Base-by-base conservation (phyloP, 2,888 invertebrate genomes). In the Melinaea menophilus region DNA sequence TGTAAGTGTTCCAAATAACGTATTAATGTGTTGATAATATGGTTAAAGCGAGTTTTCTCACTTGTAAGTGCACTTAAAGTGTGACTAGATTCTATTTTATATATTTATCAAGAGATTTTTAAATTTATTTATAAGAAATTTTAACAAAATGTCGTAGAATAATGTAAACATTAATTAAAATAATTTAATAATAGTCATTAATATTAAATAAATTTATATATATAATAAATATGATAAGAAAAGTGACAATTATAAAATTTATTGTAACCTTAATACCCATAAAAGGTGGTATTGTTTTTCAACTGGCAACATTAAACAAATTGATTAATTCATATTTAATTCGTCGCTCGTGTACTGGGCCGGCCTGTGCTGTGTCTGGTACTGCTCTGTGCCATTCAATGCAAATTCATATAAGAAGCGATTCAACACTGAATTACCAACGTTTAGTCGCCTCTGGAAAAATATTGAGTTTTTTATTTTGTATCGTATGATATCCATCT, bases 361-460 rank as follows among this genome's bases (percentile, higher is more conserved):
- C 73, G 73, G 71, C 72, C 76, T 80, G 81, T 78, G 78, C 72
- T 72, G 70, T 75, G 72, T 75, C 75, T 74, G 73, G 78, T 78
- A 79, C 80, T 81, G 84, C 86, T 84, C 85, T 83, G 81, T 79
- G 76, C 90, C 88, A 90, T 90, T 90, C 84, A 90, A 90, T 90
- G 90, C 90, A 90, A 90, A 90, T 90, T 75, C 80, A 83, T 82
- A 83, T 83, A 85, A 88, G 88, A 88, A 88, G 84, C 85, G 82
- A 82, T 83, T 78, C 81, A 79, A 80, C 81, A 78, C 81, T 79
- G 86, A 88, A 90, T 90, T 90, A 90, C 85, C 84, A 82, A 84
- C 90, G 85, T 90, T 90, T 90, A 90, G 90, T 87, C 89, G 88
- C 90, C 90, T 86, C 79, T 79, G 78, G 83, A 82, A 88, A 88